Percentiles rank a stretch among this genome's conserved stretches.
These are phyloP conservation scores for Percopsis transmontana DNA, from an alignment of 2,113 vertebrate genomes.

Conservation along the genomic window DNA sequence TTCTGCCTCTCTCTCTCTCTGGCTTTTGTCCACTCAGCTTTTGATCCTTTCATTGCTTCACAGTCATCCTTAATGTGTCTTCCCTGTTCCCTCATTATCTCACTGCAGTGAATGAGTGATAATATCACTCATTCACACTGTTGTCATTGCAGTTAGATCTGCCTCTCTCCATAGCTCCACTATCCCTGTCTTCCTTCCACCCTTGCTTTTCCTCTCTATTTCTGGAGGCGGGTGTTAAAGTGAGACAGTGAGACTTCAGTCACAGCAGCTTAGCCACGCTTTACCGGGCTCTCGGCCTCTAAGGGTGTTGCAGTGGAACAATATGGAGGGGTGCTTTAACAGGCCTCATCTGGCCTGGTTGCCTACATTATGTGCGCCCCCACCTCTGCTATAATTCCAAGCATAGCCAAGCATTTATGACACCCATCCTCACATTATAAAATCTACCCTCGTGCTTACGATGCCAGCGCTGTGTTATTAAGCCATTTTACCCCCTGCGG, in stretches of 20 bases:
- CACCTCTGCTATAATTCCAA: slow-evolving; percentile 37
- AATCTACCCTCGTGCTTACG: slow-evolving; percentile 44
- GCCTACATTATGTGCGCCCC: slow-evolving; percentile 17
- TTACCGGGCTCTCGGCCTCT: slow-evolving; percentile 4
- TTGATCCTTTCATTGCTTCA: slow-evolving; percentile 7
- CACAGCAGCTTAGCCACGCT: slow-evolving; percentile 5
- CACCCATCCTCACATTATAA: slow-evolving; percentile 38
- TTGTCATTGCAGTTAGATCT: background rate
- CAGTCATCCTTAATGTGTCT: background rate
- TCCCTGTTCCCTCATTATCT: background rate
- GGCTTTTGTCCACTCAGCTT: background rate
- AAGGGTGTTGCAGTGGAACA: slow-evolving; percentile 15
- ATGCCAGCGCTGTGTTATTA: slow-evolving; percentile 45
- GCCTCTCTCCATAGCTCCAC: background rate
- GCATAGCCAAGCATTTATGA: slow-evolving; percentile 25
- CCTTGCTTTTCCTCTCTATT: background rate
- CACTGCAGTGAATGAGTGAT: background rate
- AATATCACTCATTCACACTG: background rate
- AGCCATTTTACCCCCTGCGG: slow-evolving; percentile 43
- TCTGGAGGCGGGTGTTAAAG: slow-evolving; percentile 7
- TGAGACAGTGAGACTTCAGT: slow-evolving; percentile 1
- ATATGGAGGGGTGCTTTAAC: slow-evolving; percentile 2
- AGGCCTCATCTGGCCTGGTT: slow-evolving; percentile 27
- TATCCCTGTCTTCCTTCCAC: background rate
- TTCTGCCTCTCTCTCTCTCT: background rate